Conservation (phyloP, 2,113 vertebrate genomes). For the Mola mola region DNA sequence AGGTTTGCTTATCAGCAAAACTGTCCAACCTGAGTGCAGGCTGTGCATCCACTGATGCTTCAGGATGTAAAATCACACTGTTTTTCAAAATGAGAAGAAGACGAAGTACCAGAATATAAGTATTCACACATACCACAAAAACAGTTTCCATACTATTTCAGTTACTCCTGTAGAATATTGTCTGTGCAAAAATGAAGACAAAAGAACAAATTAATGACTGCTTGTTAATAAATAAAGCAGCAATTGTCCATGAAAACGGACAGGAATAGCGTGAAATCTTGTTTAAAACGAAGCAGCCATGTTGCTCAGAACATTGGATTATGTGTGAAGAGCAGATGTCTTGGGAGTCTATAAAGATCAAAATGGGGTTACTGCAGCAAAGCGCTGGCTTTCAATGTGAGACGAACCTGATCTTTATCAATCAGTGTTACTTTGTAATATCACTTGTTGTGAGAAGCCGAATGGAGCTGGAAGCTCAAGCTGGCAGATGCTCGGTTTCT, state of each 20-base stretch:
- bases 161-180: not conserved
- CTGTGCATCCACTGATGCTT: slow-evolving; percentile 38
- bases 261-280: slow-evolving; percentile 34
- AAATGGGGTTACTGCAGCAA: slow-evolving; percentile 48
- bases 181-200: not conserved
- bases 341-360: slow-evolving; percentile 30
- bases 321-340: slow-evolving; percentile 64
- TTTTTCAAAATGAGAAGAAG: slow-evolving; percentile 27
- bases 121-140: not conserved
- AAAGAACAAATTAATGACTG: not conserved
- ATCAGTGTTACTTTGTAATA: slow-evolving; percentile 61
- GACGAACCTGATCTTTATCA: slow-evolving; percentile 45
- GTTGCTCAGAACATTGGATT: slow-evolving; percentile 50
- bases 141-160: no score
- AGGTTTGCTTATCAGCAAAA: slow-evolving; percentile 55
- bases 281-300: slow-evolving; percentile 24
- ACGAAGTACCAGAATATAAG: not conserved
- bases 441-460: slow-evolving; percentile 42
- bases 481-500: slow-evolving; percentile 49
- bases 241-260: slow-evolving; percentile 4
- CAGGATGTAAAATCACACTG: slow-evolving; percentile 24
- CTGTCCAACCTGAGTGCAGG: slow-evolving; percentile 25
- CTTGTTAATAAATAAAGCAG: slow-evolving; percentile 7
- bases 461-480: slow-evolving; percentile 36
- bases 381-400: slow-evolving; percentile 33